Evolutionary conservation across 2,797 vertebrate species (phyloP).

Genomic region (Mus minutoides): DNA sequence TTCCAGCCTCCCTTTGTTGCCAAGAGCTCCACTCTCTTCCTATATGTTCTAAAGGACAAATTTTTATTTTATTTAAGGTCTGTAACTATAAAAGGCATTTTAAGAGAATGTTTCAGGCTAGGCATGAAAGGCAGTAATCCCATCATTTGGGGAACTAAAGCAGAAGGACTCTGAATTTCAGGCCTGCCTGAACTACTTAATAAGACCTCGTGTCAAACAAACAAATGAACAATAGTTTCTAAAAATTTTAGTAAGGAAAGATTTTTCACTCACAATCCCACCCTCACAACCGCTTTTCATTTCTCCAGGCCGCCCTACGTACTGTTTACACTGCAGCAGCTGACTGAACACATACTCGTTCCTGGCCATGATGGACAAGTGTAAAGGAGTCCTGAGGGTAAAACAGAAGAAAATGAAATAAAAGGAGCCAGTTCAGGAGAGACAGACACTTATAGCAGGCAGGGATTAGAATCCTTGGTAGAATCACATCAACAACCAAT

Average conservation of each 20-base stretch:
- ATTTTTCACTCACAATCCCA: conserved; percentile 64
- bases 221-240: not conserved
- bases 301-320: conserved; percentile 83
- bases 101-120: not conserved
- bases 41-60: not conserved
- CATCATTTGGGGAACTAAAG: not conserved
- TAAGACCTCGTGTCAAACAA: not conserved
- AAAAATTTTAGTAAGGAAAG: not conserved
- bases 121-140: not conserved
- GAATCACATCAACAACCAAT: not conserved
- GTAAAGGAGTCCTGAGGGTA: conserved; percentile 93
- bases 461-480: not conserved
- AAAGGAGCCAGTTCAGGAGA: not conserved
- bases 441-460: not conserved
- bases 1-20: not conserved
- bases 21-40: not conserved
- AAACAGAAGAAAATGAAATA: not conserved
- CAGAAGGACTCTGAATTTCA: not conserved
- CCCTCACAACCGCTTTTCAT: conserved; percentile 55
- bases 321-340: conserved; percentile 98
- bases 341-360: conserved; percentile 97
- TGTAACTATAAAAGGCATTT: not conserved
- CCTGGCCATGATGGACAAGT: conserved; percentile 94
- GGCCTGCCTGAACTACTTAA: not conserved
- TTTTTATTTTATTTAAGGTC: conserved; percentile 19